Evolutionary conservation across 2,888 invertebrate species (phyloP), one percentile per base, ranked within the genome.

Genomic region (Oscheius onirici): DNA sequence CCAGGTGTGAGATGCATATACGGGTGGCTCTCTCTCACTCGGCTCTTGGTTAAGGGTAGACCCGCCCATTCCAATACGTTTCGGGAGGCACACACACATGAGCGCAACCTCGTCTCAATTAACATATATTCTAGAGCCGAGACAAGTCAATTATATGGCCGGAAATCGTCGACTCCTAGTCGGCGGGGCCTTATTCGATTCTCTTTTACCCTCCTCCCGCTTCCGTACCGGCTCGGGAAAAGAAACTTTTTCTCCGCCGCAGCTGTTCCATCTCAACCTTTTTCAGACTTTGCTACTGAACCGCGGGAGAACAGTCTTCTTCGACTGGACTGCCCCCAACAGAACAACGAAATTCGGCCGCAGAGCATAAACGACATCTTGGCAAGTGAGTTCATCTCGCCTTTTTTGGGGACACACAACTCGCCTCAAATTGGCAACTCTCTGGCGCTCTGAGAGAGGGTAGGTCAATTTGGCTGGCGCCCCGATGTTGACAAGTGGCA

Each of bases 401-500:
- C 43, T 60, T 58, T n/a, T 22, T 20, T 49, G 20, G 49, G 10
- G 49, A 22, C 60, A n/a, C n/a, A n/a, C n/a, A n/a, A n/a, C n/a
- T n/a, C n/a, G n/a, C n/a, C n/a, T 60, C 41, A 60, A 60, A 60
- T 60, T 43, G 60, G 43, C 60, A 41, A 60, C 60, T 17, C 24
- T 41, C 34, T 34, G 34, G 34, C 34, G 34, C 34, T 34, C 34
- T 34, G 34, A 34, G 34, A 34, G 34, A 41, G 60, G 40, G 60
- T 60, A 60, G 60, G 60, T 60, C 60, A 60, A 60, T 60, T 60
- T 60, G 8, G 60, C 60, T 60, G 60, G 60, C 40, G 43, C 22
- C n/a, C 44, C 60, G 44, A 60, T 60, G 60, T 60, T 60, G 60
- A 60, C 60, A 60, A 60, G 60, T 60, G 60, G 60, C 60, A 43